Evolutionary conservation across 1,140 invertebrate genomes (phyloP).

Genomic region (Lepidostoma basale): DNA sequence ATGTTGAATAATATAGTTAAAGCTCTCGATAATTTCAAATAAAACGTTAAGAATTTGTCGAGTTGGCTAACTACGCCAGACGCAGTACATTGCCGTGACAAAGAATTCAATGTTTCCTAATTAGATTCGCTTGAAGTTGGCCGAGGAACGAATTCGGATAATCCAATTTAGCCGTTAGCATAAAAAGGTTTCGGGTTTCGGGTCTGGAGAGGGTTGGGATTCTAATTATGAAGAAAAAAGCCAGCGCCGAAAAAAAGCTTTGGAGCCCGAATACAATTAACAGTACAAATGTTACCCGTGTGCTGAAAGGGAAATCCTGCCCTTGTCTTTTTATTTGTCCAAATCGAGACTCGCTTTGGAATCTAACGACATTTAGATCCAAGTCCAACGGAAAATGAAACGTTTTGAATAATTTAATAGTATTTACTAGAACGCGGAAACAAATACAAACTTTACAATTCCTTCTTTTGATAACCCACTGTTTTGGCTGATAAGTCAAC

Average conservation of each 20-base stretch:
- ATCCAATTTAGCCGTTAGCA: constrained; percentile 37
- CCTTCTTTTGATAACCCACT: too few species aligned
- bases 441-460: too few species aligned
- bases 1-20: too few species aligned
- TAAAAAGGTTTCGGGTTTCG: constrained; percentile 37
- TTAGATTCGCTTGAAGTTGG: constrained; percentile 43
- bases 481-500: too few species aligned
- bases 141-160: constrained; percentile 42
- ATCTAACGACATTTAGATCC: too few species aligned
- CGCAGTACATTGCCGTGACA: constrained; percentile 31
- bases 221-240: constrained; percentile 45
- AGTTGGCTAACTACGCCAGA: constrained; percentile 7
- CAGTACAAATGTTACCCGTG: constrained; percentile 34
- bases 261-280: constrained; percentile 33
- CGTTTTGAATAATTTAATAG: too few species aligned
- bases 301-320: constrained; percentile 4
- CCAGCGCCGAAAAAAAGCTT: constrained; percentile 29
- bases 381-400: too few species aligned
- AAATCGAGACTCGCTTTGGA: not conserved
- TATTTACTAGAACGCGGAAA: too few species aligned
- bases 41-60: constrained; percentile 2
- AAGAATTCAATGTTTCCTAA: constrained; percentile 45
- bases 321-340: not conserved
- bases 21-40: constrained; percentile 17
- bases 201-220: constrained; percentile 34